These are phyloP conservation scores for Eueremaeus valkanovi DNA, from an alignment of 2,888 invertebrate species.

Conservation along the genomic window DNA sequence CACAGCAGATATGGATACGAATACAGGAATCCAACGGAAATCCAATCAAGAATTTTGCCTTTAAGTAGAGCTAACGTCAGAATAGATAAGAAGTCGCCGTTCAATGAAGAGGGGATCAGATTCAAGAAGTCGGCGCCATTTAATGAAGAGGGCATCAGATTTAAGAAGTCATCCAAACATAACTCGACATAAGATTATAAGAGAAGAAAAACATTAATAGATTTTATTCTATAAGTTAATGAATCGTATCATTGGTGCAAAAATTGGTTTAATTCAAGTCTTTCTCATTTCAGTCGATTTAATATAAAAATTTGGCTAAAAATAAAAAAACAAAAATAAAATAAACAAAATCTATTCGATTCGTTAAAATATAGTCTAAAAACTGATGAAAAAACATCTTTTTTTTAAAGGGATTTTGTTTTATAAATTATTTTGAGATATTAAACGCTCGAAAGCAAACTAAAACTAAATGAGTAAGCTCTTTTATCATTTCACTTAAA, in stretches of 20 bases:
- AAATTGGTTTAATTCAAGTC: neutral
- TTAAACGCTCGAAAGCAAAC: too few relatives aligned
- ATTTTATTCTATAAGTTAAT: neutral
- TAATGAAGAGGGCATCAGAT: slow-evolving; percentile 36
- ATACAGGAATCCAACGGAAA: too few relatives aligned
- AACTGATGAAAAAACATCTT: too few relatives aligned
- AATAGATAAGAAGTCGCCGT: too few relatives aligned
- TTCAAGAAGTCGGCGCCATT: slow-evolving; percentile 34
- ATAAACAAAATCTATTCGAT: neutral
- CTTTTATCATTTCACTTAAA: too few relatives aligned
- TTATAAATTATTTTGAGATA: too few relatives aligned
- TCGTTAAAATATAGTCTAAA: neutral
- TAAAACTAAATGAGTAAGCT: too few relatives aligned
- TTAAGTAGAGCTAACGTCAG: too few relatives aligned
- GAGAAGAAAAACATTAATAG: neutral
- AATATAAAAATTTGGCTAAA: neutral
- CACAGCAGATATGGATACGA: too few relatives aligned
- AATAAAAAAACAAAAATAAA: neutral
- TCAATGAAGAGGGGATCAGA: slow-evolving; percentile 36
- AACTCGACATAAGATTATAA: neutral
- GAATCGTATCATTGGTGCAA: neutral
- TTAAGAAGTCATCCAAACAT: slow-evolving; percentile 21
- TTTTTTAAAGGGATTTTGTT: too few relatives aligned
- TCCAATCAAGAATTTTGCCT: too few relatives aligned
- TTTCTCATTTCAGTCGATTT: neutral